Base-by-base conservation (phyloP, 2,888 invertebrate species). In the Neocrepidodera transversa region DNA sequence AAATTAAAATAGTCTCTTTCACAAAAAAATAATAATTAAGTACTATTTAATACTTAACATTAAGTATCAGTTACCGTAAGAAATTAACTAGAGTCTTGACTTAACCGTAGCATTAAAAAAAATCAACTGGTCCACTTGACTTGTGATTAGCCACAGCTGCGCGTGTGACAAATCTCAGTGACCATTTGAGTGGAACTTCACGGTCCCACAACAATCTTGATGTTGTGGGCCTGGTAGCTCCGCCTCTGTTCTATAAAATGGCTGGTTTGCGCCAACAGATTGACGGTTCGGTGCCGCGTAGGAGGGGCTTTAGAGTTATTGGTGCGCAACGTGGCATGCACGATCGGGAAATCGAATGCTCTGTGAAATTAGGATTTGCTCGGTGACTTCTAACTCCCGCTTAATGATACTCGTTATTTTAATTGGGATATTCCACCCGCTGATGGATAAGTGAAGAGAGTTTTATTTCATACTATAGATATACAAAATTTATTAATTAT, bases 161-260 rank as follows among this genome's bases (percentile, higher is more conserved):
- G 57, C 66, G 68, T 68, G 67, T 71, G 72, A 58, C 62, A 62
- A 74, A 74, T 74, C 71, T 71, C 71, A 63, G 71, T 69, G 71
- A 73, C 72, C 74, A 74, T 74, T 75, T 74, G 74, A 72, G 67
- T 72, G 73, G 70, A 74, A 74, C 67, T 70, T 72, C 70, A 72
- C 66, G 71, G 68, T 69, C 66, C 65, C 68, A 67, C 66, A 68
- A 26, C 67, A 64, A 66, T 56, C 63, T 65, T 66, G 64, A 67
- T 65, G 63, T 62, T 11, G 60, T 49, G 60, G 60, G 60, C 51
- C 32, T 11, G 55, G 53, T 10, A 14, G 35, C 49, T 38, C 59
- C 55, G 58, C 64, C 60, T 32, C 13, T 8, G 7, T 7, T 20
- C 56, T 58, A 60, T 62, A 65, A 65, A 65, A 65, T 65, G 64